Base-by-base conservation (phyloP, 2,888 invertebrate genomes). In the Belgica antarctica region DNA sequence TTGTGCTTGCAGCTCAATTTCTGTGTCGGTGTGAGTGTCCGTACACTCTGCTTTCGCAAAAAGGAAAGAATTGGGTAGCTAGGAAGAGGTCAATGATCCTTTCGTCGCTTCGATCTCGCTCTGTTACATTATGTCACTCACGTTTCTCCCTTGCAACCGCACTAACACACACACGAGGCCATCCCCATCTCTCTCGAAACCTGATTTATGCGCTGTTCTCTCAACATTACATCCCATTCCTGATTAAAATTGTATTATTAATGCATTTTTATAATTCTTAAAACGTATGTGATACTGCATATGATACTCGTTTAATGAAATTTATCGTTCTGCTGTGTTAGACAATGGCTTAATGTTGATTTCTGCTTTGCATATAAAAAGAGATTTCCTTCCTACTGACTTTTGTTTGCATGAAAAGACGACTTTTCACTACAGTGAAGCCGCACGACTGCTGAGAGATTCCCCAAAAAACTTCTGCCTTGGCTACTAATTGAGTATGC, bases 61-160 rank as follows among this genome's bases (percentile, higher is more conserved):
- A 52, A 52, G 22, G 22, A 41, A 41, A 24, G 31, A 68, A 68
- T 68, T 68, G 68, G 68, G 68, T 68, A 68, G 52, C 57, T 68
- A 68, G 68, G 68, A 68, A 68, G 34, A 68, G 68, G 68, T 68
- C 68, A 68, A 28, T 68, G 68, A 68, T 68, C 68, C 68, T 68
- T 46, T 59, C 27, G 12, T 66, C 36, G 17, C 4, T 34, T 31
- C 52, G 28, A 47, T 65, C 68, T 68, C 68, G 52, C 52, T 68
- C 68, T 68, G 68, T 52, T 57, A 25, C 65, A 52, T 57, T 27
- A 27, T n/a, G 7, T 34, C 24, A n/a, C n/a, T 62, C 15, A n/a
- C 62, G 10, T 65, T 19, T 34, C 22, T 24, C 41, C 36, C 27
- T 66, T 28, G 24, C 27, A 68, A 57, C 31, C 68, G 28, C 65